Conservation (phyloP, 2,113 vertebrate species). For the Cervus canadensis region DNA sequence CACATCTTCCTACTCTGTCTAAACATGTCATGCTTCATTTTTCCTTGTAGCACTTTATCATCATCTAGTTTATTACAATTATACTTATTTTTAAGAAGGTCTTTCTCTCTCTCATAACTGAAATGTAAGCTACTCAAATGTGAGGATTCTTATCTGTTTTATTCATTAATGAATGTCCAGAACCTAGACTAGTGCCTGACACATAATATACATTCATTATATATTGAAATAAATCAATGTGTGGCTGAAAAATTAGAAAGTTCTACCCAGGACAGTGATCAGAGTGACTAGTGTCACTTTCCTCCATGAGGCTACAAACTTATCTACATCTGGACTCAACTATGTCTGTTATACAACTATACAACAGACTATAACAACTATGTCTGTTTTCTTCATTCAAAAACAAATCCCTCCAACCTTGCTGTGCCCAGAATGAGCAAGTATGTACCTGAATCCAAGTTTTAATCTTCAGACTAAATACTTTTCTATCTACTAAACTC, state of each 20-base stretch:
- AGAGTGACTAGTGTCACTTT: not conserved
- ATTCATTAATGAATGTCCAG: not conserved
- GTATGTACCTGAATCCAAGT: not conserved
- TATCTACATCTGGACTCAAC: rapidly evolving
- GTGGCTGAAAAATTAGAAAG: not conserved
- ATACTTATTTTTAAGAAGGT: not conserved
- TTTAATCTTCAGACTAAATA: not conserved
- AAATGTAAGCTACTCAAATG: not conserved
- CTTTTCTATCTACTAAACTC: not conserved
- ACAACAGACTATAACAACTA: too few species aligned
- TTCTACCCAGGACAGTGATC: not conserved
- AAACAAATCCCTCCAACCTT: not conserved
- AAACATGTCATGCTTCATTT: not conserved
- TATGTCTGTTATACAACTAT: not conserved
- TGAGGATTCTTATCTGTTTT: not conserved
- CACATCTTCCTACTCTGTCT: not conserved
- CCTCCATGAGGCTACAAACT: not conserved
- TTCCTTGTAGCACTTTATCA: too few species aligned
- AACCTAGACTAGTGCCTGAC: not conserved
- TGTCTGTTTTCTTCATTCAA: not conserved
- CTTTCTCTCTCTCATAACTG: not conserved
- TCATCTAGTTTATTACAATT: not conserved
- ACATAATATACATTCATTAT: rapidly evolving
- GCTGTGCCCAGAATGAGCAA: not conserved
- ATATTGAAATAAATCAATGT: not conserved